These are phyloP conservation scores for Unio pictorum DNA, from an alignment of 2,888 invertebrate genomes.

Conservation along the genomic window DNA sequence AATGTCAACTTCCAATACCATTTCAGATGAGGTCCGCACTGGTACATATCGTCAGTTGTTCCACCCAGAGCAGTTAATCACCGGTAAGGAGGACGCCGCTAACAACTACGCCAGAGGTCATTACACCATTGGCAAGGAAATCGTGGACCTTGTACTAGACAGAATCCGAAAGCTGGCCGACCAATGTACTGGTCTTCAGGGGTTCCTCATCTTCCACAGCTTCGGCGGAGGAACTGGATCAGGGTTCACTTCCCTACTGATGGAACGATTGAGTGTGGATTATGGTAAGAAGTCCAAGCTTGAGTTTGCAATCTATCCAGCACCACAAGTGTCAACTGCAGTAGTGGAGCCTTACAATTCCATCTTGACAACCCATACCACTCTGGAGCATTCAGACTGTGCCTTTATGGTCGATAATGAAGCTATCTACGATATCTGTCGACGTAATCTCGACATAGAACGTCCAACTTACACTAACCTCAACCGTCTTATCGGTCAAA, in stretches of 20 bases:
- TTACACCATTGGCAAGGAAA: conserved; percentile 92
- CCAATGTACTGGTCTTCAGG: conserved; percentile 68
- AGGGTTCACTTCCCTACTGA: conserved; percentile 85
- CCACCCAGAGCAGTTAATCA: conserved; percentile 97
- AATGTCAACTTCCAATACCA: too few relatives aligned
- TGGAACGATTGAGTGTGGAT: conserved; percentile 88
- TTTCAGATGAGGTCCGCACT: conserved; percentile 70
- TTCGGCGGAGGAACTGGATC: conserved; percentile 55
- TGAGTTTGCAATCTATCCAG: conserved; percentile 87
- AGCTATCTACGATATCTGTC: conserved; percentile 89
- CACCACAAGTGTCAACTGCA: conserved; percentile 91
- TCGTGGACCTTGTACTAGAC: conserved; percentile 78
- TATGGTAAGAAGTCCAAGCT: conserved; percentile 76
- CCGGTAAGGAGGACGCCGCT: conserved; percentile 97
- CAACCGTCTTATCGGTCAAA: conserved; percentile 93
- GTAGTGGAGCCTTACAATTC: conserved; percentile 98
- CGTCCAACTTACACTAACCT: conserved; percentile 88
- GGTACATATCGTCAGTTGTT: conserved; percentile 89
- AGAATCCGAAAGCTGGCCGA: conserved; percentile 72
- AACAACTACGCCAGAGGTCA: conserved; percentile 98
- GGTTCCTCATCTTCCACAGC: conserved; percentile 68
- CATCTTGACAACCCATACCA: conserved; percentile 94
- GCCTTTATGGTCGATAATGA: conserved; percentile 97
- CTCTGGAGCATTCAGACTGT: conserved; percentile 92
- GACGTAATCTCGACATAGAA: conserved; percentile 85